Conservation (phyloP, 1,140 invertebrate species). For the Zelostemma sp. region DNA sequence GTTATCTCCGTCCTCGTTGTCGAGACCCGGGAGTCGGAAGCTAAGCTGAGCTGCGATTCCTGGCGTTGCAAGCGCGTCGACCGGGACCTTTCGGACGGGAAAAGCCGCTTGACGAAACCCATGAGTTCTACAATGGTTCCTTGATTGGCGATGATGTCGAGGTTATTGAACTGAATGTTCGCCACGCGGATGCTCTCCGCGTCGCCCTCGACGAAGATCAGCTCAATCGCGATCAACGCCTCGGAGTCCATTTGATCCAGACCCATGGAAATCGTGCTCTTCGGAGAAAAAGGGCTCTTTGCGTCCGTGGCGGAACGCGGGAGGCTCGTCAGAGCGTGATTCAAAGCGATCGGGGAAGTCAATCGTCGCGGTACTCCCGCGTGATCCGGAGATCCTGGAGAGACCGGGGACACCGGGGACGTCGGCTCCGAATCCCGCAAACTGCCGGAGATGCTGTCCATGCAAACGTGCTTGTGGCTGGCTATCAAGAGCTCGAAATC, state of each 20-base stretch:
- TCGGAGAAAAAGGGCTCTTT: conserved; percentile 56
- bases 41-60: conserved; percentile 56
- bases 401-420: conserved; percentile 81
- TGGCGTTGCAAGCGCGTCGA: conserved; percentile 50
- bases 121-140: conserved; percentile 94
- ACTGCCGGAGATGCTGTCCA: conserved; percentile 95
- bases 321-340: conserved; percentile 72
- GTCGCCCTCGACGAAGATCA: conserved; percentile 78
- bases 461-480: conserved; percentile 93
- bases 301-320: conserved; percentile 48
- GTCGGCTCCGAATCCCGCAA: conserved; percentile 91
- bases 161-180: conserved; percentile 92
- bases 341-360: conserved; percentile 73
- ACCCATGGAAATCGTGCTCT: conserved; percentile 53
- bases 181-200: conserved; percentile 80
- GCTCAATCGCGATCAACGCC: conserved; percentile 87
- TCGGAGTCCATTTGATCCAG: conserved; percentile 77
- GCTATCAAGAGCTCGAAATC: conserved; percentile 95
- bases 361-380: conserved; percentile 54
- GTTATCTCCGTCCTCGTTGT: conserved; percentile 80
- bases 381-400: conserved; percentile 78
- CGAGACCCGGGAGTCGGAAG: conserved; percentile 44
- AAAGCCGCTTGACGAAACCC: conserved; percentile 84
- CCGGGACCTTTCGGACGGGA: conserved; percentile 69
- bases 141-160: conserved; percentile 97